Percentiles rank a stretch among this genome's conserved stretches.
Evolutionary conservation across 1,140 invertebrate species (phyloP).

Genomic region (Drosophila saltans): DNA sequence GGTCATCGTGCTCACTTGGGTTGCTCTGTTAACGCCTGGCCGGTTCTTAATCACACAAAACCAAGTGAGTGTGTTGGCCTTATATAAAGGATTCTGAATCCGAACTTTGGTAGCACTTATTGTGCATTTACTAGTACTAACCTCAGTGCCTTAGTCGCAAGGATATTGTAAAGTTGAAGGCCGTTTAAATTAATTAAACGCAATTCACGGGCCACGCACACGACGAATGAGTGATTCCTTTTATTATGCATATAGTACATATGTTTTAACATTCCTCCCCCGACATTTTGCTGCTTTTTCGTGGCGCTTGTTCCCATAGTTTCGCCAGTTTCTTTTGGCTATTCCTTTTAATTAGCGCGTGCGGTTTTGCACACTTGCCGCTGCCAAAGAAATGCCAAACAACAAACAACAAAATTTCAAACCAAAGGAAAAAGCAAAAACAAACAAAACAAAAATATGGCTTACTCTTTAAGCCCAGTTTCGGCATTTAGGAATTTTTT

Average conservation of each 20-base stretch:
- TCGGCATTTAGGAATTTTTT: constrained; percentile 26
- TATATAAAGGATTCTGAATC: constrained; percentile 10
- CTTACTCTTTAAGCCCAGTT: constrained; percentile 44
- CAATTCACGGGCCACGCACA: constrained; percentile 63
- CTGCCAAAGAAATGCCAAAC: constrained; percentile 16
- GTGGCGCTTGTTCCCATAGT: constrained; percentile 39
- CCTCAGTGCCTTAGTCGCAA: constrained; percentile 17
- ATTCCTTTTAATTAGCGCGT: constrained; percentile 75
- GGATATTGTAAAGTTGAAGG: constrained; percentile 55
- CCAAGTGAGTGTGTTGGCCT: background rate
- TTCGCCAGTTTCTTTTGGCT: constrained; percentile 43
- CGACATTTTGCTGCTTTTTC: constrained; percentile 10
- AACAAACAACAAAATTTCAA: constrained; percentile 5
- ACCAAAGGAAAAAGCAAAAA: too few relatives aligned
- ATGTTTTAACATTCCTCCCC: background rate
- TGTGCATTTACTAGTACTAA: constrained; percentile 15
- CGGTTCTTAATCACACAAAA: constrained; percentile 31
- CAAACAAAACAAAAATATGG: constrained; percentile 31
- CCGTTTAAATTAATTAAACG: constrained; percentile 75
- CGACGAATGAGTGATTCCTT: constrained; percentile 62
- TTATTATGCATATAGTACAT: constrained; percentile 10
- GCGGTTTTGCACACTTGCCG: constrained; percentile 47
- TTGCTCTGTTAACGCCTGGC: constrained; percentile 55
- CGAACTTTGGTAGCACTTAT: constrained; percentile 5
- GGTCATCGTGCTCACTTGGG: constrained; percentile 1